These are phyloP conservation scores for Indri indri DNA, from an alignment of 2,113 vertebrate species.

Conservation along the genomic window DNA sequence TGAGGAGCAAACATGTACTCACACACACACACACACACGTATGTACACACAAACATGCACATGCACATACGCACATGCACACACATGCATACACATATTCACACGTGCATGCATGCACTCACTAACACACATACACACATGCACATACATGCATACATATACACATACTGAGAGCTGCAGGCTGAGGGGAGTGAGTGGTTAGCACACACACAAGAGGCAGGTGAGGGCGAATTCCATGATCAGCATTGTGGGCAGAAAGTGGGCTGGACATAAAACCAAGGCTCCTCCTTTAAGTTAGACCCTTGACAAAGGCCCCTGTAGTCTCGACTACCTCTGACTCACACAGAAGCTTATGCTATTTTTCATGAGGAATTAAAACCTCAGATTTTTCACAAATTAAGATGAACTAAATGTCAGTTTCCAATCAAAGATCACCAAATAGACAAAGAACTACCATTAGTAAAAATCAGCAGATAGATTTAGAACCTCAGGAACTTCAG, in stretches of 20 bases:
- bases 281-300: background rate
- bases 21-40: background rate
- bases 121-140: fast-evolving
- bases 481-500: background rate
- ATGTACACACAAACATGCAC: fast-evolving
- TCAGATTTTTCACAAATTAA: background rate
- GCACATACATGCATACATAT: background rate
- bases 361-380: background rate
- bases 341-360: background rate
- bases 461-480: background rate
- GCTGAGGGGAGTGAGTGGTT: background rate
- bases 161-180: background rate
- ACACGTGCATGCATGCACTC: background rate
- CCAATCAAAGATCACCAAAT: background rate
- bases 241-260: background rate
- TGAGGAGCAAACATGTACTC: background rate
- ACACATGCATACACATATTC: too few relatives aligned
- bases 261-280: background rate
- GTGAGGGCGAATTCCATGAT: background rate
- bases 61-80: fast-evolving
- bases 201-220: background rate
- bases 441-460: background rate
- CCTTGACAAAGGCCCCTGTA: background rate
- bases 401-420: background rate
- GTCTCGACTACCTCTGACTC: background rate